Evolutionary conservation across 2,888 invertebrate species (phyloP), one percentile per base, ranked within the genome.

Genomic region (Diarsia dahlii): DNA sequence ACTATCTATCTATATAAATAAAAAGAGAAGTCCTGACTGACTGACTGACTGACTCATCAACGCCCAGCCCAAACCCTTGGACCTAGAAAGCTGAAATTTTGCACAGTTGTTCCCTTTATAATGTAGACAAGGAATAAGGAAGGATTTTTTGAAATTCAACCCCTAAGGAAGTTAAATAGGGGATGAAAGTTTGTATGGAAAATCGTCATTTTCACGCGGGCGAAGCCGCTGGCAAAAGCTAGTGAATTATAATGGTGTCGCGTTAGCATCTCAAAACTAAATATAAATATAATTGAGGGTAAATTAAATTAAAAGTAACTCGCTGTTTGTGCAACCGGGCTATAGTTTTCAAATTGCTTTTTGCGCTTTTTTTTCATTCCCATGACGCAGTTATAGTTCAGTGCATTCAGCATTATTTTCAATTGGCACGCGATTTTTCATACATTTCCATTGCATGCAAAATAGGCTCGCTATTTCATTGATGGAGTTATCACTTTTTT

Each of bases 341-440:
- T 23, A 46, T 52, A 65, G 74, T 46, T 76, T 76, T 65, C 13
- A 74, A 84, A 71, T 73, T 15, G 23, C 23, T 58, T 76, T 75
- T 66, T 20, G n/a, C 34, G n/a, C 8, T 28, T 34, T 56, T 72
- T 50, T 70, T 52, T 13, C 18, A 48, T 34, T 67, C 13, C 45
- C 50, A 74, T 80, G 50, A 65, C 58, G 45, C 54, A 66, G 52
- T 69, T 74, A 28, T 71, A 72, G 48, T 67, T 71, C 58, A 69
- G 52, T 45, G 20, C 54, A 67, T 76, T 70, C 66, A 70, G 60
- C 46, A 72, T 74, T 75, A 81, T 85, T 87, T 74, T 79, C 71
- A 71, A 73, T 72, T 65, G 73, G 69, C 84, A 82, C 82, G 86
- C 84, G 78, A 88, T 84, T 82, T 78, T 78, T 67, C 63, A 76